Evolutionary conservation across 2,888 invertebrate species (phyloP).

Genomic region (Plebejus argus): DNA sequence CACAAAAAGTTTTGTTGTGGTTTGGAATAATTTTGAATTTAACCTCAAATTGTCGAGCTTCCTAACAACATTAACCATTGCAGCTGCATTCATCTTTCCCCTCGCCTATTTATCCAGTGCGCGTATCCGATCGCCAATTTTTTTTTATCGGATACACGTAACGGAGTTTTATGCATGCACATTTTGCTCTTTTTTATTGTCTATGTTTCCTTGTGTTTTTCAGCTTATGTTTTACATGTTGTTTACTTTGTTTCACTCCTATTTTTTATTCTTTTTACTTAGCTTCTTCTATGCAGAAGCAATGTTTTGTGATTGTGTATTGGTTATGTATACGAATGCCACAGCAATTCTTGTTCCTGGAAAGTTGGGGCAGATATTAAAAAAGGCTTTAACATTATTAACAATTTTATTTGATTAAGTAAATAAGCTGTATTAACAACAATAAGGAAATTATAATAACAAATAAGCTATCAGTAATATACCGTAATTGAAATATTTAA

Average conservation of each 20-base stretch:
- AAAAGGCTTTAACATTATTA: constrained; percentile 25
- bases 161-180: constrained; percentile 45
- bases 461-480: not conserved
- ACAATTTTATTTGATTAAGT: not conserved
- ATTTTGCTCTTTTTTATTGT: constrained; percentile 45
- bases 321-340: constrained; percentile 48
- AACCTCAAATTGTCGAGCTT: constrained; percentile 57
- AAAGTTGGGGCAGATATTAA: constrained; percentile 49
- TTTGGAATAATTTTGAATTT: constrained; percentile 63
- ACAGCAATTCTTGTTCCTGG: constrained; percentile 71
- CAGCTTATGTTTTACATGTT: constrained; percentile 37
- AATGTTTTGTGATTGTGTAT: constrained; percentile 54
- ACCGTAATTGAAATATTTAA: not conserved
- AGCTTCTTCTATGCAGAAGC: constrained; percentile 77
- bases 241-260: constrained; percentile 43
- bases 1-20: constrained; percentile 77
- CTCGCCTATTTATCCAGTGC: constrained; percentile 33
- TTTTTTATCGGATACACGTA: constrained; percentile 35
- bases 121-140: constrained; percentile 33
- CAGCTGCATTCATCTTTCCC: constrained; percentile 67
- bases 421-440: not conserved
- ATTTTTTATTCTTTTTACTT: constrained; percentile 43
- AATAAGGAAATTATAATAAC: not conserved
- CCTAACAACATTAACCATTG: constrained; percentile 66
- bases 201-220: constrained; percentile 37